Conservation (phyloP, 2,113 vertebrate genomes). For the Callorhinus ursinus region DNA sequence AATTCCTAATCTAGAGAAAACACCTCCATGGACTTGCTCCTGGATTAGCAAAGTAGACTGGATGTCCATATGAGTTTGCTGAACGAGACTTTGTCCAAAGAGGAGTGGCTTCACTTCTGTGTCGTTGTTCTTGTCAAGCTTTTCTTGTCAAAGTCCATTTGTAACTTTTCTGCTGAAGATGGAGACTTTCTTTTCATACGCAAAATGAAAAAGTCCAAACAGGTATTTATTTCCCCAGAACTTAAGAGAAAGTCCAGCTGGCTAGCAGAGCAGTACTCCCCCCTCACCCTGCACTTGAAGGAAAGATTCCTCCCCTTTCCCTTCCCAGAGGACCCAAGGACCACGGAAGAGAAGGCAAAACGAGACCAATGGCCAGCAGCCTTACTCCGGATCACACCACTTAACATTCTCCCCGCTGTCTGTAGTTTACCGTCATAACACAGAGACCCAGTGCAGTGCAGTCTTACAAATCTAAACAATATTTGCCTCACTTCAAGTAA, state of each 20-base stretch:
- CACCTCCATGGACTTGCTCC: not conserved
- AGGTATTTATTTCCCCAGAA: not conserved
- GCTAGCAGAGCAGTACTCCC: not conserved
- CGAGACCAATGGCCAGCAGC: not conserved
- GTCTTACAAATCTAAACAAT: not conserved
- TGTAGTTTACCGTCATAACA: not conserved
- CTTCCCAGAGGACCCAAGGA: not conserved
- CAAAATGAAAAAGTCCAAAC: not conserved
- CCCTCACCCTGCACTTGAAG: not conserved
- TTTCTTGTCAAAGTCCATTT: not conserved
- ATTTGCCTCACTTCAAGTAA: not conserved
- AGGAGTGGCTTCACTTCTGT: not conserved
- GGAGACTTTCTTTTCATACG: not conserved
- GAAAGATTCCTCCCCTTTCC: not conserved
- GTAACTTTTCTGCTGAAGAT: not conserved
- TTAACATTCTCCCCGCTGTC: not conserved
- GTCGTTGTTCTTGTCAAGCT: not conserved
- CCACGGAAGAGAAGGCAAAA: not conserved
- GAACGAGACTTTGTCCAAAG: not conserved
- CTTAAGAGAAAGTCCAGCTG: not conserved
- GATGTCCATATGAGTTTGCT: not conserved
- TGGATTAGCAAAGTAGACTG: not conserved
- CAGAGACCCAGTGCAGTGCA: not conserved
- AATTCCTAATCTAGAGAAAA: not conserved
- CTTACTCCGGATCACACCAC: no score